Evolutionary conservation across 2,797 vertebrate species (phyloP).

Genomic region (Anabacerthia variegaticeps): DNA sequence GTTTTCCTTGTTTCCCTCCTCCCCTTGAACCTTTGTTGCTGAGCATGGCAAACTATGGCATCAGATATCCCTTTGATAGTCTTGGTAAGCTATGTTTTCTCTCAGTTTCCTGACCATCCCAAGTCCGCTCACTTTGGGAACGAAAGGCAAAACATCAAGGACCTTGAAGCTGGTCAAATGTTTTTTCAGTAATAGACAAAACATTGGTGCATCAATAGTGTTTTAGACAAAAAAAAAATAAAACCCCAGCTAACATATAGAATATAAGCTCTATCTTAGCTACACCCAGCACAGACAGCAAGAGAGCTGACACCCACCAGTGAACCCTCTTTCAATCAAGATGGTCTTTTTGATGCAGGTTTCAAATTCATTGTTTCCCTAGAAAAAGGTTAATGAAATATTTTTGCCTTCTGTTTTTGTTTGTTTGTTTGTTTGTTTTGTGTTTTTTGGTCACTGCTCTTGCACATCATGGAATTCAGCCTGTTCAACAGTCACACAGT

Average conservation of each 20-base stretch:
- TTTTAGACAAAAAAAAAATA: background rate
- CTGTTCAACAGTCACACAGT: background rate
- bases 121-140: background rate
- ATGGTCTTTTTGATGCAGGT: background rate
- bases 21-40: background rate
- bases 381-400: background rate
- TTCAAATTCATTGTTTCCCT: background rate
- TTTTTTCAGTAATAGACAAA: background rate
- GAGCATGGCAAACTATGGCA: background rate
- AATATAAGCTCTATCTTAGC: background rate
- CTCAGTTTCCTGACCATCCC: background rate
- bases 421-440: background rate
- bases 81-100: background rate
- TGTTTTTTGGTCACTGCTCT: background rate
- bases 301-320: background rate
- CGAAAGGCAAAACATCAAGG: background rate
- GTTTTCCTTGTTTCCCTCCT: background rate
- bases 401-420: background rate
- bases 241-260: background rate
- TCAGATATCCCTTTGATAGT: background rate
- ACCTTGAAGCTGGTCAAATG: background rate
- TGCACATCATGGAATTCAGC: background rate
- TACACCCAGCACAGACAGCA: background rate
- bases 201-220: background rate
- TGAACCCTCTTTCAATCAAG: background rate